These are phyloP conservation scores for Lasius fuliginosus DNA, from an alignment of 2,888 invertebrate genomes.

Conservation along the genomic window DNA sequence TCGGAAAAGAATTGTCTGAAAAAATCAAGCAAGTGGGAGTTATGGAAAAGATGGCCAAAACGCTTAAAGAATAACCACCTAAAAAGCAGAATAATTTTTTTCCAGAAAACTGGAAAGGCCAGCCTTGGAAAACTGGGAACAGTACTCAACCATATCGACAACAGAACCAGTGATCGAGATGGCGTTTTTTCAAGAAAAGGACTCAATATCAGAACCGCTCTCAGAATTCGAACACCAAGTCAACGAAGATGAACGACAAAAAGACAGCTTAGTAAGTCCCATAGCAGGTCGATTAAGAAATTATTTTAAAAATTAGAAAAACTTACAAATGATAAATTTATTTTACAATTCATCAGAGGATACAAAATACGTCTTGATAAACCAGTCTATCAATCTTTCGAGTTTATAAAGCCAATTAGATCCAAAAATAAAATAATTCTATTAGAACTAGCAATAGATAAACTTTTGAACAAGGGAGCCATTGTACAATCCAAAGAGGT, in stretches of 20 bases:
- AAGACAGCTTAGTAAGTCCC: slow-evolving; percentile 6
- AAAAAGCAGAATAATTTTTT: not conserved
- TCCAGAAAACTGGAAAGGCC: slow-evolving; percentile 14
- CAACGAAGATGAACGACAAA: not conserved
- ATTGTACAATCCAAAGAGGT: not conserved
- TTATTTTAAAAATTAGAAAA: not conserved
- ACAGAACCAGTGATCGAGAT: not conserved
- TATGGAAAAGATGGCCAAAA: slow-evolving; percentile 2
- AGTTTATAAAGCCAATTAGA: not conserved
- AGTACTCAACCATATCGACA: not conserved
- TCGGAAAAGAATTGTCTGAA: not conserved
- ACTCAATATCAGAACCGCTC: not conserved
- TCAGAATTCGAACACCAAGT: not conserved
- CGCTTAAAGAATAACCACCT: not conserved
- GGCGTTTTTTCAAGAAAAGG: not conserved
- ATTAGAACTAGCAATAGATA: not conserved
- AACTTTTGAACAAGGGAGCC: not conserved
- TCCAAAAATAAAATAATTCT: not conserved
- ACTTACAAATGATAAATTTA: not conserved
- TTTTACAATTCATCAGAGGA: not conserved
- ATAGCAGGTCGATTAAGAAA: not conserved
- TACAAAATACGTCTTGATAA: slow-evolving; percentile 8
- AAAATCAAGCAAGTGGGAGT: not conserved
- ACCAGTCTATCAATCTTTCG: not conserved
- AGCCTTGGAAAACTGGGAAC: not conserved